phyloP scores from a whole-genome alignment of 2,888 invertebrate species.

The Andrena camellia region DNA sequence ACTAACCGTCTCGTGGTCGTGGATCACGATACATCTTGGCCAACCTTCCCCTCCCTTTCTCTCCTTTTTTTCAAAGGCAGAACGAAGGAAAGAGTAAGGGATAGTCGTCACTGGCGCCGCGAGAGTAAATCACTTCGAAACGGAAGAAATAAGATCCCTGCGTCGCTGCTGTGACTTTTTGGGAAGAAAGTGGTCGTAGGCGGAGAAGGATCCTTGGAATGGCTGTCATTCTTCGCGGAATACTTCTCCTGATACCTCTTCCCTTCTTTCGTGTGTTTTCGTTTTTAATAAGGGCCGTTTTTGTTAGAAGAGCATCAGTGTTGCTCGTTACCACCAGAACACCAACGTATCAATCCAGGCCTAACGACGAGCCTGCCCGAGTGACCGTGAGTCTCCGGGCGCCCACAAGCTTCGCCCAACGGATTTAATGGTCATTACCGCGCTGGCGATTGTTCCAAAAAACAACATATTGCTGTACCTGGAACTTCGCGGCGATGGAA shows the following conservation, averaged over 20 bases:
- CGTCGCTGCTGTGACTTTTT: neutral
- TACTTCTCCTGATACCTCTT: neutral
- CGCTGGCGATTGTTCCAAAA: constrained; percentile 78
- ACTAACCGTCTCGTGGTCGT: constrained; percentile 76
- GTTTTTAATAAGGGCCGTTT: neutral
- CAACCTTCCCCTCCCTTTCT: constrained; percentile 6
- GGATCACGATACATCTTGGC: constrained; percentile 51
- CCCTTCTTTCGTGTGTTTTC: neutral
- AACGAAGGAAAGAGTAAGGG: neutral
- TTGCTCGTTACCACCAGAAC: constrained; percentile 42
- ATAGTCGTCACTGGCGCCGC: neutral
- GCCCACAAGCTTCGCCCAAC: constrained; percentile 51
- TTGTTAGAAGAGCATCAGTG: neutral
- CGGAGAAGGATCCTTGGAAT: neutral
- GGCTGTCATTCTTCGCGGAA: neutral
- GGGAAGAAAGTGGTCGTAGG: neutral
- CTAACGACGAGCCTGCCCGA: constrained; percentile 59
- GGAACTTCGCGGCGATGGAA: constrained; percentile 71
- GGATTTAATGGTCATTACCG: constrained; percentile 78
- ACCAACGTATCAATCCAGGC: constrained; percentile 48
- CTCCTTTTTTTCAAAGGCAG: neutral
- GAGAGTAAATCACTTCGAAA: neutral
- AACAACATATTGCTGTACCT: constrained; percentile 76
- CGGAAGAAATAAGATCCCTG: neutral
- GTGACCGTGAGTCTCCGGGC: constrained; percentile 36